Base-by-base conservation (phyloP, 2,113 vertebrate genomes). In the Setophaga kirtlandii region DNA sequence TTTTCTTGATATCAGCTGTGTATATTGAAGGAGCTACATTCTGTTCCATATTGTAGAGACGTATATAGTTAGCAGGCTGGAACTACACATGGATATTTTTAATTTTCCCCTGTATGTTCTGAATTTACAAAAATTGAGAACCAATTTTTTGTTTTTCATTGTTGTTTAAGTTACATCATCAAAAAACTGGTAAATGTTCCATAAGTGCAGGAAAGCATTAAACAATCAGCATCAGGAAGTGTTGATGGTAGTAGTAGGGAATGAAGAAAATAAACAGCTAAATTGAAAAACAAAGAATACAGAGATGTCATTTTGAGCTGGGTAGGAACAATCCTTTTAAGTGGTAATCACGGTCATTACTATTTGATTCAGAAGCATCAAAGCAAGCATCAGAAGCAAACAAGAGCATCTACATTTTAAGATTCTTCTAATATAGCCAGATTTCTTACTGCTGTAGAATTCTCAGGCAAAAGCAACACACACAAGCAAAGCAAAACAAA, bases 221-320 rank as follows among this genome's bases (percentile, higher is more conserved):
- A 67, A 2, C 35, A 25, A 50, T 73, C 46, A 76, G 3, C 17
- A 24, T 4, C 15, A 31, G 15, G 13, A 91, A 55, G 4, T n/a
- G 11, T 52, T 42, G 30, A 59, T 78, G 6, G 63, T 35, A 76
- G 41, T 24, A 63, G 2, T 1, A 55, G 3, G 2, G 13, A 20
- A 42, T 8, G 4, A 78, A 33, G 8, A 60, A 87, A 81, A 83
- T 50, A 30, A 85, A 47, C 5, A 65, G 13, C 10, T 33, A 56
- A 71, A 12, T 2, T 49, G 21, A 27, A 39, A 77, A 81, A 42
- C 10, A 53, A 18, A 79, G 22, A 73, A 33, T 39, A 59, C 5
- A 67, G 28, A 76, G 11, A 64, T 24, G 1, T 1, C 12, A 41
- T 10, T 1, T 44, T 15, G 5, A 33, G 5, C 1, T 2, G 18